phyloP scores from a whole-genome alignment of 35 echinoderm and acorn worm species.

The Holothuria glaberrima region DNA sequence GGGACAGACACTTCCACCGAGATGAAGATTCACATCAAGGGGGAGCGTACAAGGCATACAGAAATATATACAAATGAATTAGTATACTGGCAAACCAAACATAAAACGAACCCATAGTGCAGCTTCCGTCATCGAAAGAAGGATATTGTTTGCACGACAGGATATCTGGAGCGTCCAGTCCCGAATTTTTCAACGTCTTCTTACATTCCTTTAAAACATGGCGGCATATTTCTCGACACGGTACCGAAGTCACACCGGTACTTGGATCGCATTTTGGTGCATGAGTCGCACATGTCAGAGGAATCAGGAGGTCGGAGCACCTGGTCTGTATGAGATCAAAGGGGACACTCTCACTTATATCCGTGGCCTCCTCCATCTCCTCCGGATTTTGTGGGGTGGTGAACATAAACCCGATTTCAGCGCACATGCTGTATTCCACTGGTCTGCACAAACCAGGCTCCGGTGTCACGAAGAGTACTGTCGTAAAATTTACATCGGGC shows the following conservation, averaged over 20 bases:
- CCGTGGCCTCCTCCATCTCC: background rate
- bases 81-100: too few species aligned
- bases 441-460: background rate
- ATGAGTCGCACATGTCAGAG: background rate
- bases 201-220: conserved; percentile 21
- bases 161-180: background rate
- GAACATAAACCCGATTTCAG: conserved; percentile 18
- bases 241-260: background rate
- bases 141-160: conserved; percentile 37
- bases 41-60: too few species aligned
- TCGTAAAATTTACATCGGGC: background rate
- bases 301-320: conserved; percentile 32
- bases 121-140: conserved; percentile 2
- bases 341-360: background rate
- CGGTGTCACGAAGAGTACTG: background rate
- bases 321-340: background rate
- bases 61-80: too few species aligned
- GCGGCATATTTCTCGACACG: conserved; percentile 32
- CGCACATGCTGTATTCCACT: conserved; percentile 8
- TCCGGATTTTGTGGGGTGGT: background rate
- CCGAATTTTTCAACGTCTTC: conserved; percentile 6
- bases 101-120: background rate
- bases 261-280: conserved; percentile 7
- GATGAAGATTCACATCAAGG: too few species aligned
- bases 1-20: too few species aligned